Base-by-base conservation (phyloP, 2,797 vertebrate genomes). In the Aplochiton taeniatus region DNA sequence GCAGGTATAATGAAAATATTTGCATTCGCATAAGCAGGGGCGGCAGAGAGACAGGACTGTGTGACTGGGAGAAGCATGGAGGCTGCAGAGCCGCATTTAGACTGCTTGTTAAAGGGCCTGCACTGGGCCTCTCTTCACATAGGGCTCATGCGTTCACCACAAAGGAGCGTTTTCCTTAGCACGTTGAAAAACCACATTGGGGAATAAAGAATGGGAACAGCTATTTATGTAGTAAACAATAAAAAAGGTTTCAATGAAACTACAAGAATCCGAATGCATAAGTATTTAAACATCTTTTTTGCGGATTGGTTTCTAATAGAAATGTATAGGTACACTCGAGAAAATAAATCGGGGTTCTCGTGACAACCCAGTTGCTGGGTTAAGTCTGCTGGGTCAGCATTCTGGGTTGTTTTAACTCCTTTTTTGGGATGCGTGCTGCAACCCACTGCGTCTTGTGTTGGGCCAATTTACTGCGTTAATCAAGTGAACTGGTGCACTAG, bases 1-100 rank as follows among this genome's bases (percentile, higher is more conserved):
- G 75, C 69, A 66, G 42, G 80, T 70, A 81, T 83, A 84, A 87
- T 83, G 68, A 75, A 82, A 80, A 84, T 73, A 73, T 75, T 57
- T 51, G 57, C 58, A 74, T 80, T 76, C 70, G 75, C 72, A 83
- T 68, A 69, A 74, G 71, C 49, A 65, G 55, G 62, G 60, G 71
- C 53, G 67, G 70, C 68, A 65, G 64, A 9, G 51, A 20, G 68
- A 78, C 44, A 61, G 20, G 68, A 69, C 58, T 54, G 14, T 47
- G 66, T 67, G 73, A 84, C 63, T 70, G 70, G 53, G 55, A 65
- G 13, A 56, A 69, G 65, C 42, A 43, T 61, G 58, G 8, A 63
- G 61, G 74, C 59, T 45, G 71, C 42, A 51, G 58, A 74, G 74
- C 66, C 64, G 74, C 61, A 58, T 67, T 70, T 16, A 57, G 63